Evolutionary conservation across 2,797 vertebrate genomes (phyloP).

Genomic region (Clamator glandarius): DNA sequence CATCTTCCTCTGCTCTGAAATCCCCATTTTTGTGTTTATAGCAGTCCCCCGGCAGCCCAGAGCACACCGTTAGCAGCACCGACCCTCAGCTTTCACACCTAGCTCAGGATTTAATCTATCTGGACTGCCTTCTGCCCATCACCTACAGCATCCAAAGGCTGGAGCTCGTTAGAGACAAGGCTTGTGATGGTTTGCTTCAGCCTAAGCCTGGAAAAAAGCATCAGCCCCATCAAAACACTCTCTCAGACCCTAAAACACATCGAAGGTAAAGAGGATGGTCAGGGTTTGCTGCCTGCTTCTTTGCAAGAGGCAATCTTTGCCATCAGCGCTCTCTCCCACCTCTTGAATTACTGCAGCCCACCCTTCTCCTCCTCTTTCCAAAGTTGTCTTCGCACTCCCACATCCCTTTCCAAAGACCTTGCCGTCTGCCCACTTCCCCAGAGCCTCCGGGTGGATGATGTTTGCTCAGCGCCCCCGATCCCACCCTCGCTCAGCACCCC

Average conservation of each 20-base stretch:
- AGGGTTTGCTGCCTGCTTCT: neutral
- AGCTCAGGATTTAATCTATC: neutral
- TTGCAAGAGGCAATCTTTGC: neutral
- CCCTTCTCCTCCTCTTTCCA: neutral
- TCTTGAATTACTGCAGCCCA: neutral
- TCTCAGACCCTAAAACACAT: neutral
- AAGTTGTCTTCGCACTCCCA: neutral
- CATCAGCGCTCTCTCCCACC: neutral
- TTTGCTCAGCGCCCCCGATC: neutral
- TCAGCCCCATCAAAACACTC: neutral
- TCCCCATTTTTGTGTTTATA: neutral
- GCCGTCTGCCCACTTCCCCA: neutral
- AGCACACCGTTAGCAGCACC: neutral
- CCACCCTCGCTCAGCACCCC: too few relatives aligned
- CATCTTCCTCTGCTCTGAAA: neutral
- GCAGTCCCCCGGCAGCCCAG: neutral
- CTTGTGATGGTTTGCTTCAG: neutral
- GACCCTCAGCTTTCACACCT: neutral
- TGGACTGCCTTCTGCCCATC: neutral
- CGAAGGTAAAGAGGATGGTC: neutral
- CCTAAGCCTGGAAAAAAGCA: neutral
- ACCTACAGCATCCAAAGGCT: neutral
- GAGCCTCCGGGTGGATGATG: neutral
- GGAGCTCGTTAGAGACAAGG: neutral
- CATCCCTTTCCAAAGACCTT: neutral